Evolutionary conservation across 2,888 invertebrate species (phyloP).

Genomic region (Bombylius discolor): DNA sequence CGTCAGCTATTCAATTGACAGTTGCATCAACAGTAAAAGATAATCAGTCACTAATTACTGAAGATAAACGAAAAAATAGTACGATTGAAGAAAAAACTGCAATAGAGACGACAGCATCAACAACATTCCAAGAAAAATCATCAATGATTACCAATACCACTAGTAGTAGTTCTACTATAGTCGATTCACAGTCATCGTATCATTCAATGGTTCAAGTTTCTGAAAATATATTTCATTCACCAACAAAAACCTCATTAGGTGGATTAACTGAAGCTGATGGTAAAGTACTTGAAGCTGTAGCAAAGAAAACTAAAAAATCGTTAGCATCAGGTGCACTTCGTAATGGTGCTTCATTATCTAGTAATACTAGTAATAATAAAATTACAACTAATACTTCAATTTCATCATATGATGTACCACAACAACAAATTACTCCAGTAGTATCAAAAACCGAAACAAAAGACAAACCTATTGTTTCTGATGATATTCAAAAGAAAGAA

Average conservation of each 20-base stretch:
- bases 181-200: neutral
- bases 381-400: too few relatives aligned
- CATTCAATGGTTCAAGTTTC: neutral
- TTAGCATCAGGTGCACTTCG: slow-evolving; percentile 23
- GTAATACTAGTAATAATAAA: neutral
- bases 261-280: slow-evolving; percentile 20
- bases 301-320: slow-evolving; percentile 34
- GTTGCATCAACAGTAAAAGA: neutral
- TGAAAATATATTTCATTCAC: slow-evolving; percentile 1
- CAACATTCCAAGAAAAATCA: neutral
- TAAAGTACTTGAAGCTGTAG: slow-evolving; percentile 29
- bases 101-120: neutral
- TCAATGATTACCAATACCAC: neutral
- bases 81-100: too few relatives aligned
- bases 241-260: slow-evolving; percentile 3
- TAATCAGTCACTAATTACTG: neutral
- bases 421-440: neutral
- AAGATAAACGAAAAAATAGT: too few relatives aligned
- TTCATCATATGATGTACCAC: too few relatives aligned
- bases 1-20: neutral
- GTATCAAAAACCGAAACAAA: neutral
- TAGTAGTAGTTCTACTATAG: neutral
- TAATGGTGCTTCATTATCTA: neutral
- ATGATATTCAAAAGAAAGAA: too few relatives aligned
- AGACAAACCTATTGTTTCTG: too few relatives aligned